A percentile compares a stretch with the other conserved stretches of the same genome.
Conservation (phyloP, 2,888 invertebrate genomes). For the Cerastoderma edule region DNA sequence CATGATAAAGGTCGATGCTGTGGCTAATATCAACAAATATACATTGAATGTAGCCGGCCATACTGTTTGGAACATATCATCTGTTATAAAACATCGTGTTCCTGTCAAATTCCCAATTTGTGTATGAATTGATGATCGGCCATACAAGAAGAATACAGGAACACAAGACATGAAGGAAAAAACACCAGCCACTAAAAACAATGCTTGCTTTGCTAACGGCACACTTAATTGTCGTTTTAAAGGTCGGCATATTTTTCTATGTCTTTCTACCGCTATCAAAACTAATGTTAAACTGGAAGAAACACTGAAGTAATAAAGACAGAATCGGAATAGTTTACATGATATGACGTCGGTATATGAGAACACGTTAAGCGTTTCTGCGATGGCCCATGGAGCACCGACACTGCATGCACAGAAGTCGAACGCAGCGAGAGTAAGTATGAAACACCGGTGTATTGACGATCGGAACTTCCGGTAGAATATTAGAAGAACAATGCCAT, state of each 20-base stretch:
- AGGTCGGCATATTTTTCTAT: slow-evolving; percentile 58
- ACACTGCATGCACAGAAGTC: slow-evolving; percentile 52
- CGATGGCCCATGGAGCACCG: slow-evolving; percentile 50
- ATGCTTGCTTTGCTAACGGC: slow-evolving; percentile 38
- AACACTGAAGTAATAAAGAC: slow-evolving; percentile 50
- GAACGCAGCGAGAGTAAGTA: slow-evolving; percentile 46
- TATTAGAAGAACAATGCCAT: slow-evolving; percentile 38
- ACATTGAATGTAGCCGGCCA: slow-evolving; percentile 55
- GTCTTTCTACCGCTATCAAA: slow-evolving; percentile 52
- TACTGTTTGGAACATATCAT: slow-evolving; percentile 29
- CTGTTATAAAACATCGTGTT: slow-evolving; percentile 51
- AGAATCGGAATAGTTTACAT: slow-evolving; percentile 53
- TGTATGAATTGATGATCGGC: slow-evolving; percentile 38
- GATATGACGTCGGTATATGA: slow-evolving; percentile 43
- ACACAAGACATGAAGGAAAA: slow-evolving; percentile 39
- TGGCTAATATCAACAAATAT: slow-evolving; percentile 46
- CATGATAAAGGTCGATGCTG: slow-evolving; percentile 44
- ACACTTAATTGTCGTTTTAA: slow-evolving; percentile 53
- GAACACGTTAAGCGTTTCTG: slow-evolving; percentile 50
- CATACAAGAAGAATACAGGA: slow-evolving; percentile 49
- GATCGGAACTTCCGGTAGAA: slow-evolving; percentile 52
- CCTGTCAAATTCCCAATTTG: slow-evolving; percentile 37
- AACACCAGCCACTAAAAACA: slow-evolving; percentile 44
- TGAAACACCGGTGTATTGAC: slow-evolving; percentile 55
- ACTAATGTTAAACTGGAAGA: slow-evolving; percentile 55